phyloP scores from a whole-genome alignment of 2,797 vertebrate species.

The Argya squamiceps region DNA sequence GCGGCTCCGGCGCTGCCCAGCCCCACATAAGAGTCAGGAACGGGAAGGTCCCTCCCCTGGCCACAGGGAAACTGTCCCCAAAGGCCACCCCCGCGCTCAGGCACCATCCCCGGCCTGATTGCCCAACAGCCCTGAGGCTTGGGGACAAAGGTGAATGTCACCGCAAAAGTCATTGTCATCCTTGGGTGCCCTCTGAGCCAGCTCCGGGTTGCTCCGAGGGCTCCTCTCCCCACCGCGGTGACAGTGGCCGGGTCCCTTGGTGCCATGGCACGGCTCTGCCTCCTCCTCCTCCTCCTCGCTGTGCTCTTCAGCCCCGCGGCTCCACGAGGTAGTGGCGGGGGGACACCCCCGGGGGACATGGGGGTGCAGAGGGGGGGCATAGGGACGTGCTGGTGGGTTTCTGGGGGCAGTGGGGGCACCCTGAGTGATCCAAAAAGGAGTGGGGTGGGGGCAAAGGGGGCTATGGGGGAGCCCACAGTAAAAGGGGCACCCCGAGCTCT shows the following conservation, averaged over 20 bases:
- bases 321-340: accelerated
- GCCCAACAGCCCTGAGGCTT: accelerated
- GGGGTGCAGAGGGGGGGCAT: background rate
- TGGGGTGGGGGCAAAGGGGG: accelerated
- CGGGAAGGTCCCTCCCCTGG: accelerated
- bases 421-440: background rate
- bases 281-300: background rate
- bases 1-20: accelerated
- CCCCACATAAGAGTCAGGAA: accelerated
- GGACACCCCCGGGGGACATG: background rate
- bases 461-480: background rate
- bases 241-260: accelerated
- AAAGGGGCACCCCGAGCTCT: background rate
- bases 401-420: background rate
- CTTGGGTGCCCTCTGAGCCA: background rate
- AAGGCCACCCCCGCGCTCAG: accelerated
- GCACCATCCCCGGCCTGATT: accelerated
- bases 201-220: background rate
- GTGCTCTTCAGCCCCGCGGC: accelerated
- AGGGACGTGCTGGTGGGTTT: background rate
- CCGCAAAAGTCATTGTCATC: accelerated
- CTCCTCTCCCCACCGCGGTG: accelerated
- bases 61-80: accelerated
- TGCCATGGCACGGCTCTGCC: background rate
- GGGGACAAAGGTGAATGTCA: background rate